These are phyloP conservation scores for Pangasius krempfi DNA, from an alignment of 2,797 vertebrate genomes.

Conservation along the genomic window DNA sequence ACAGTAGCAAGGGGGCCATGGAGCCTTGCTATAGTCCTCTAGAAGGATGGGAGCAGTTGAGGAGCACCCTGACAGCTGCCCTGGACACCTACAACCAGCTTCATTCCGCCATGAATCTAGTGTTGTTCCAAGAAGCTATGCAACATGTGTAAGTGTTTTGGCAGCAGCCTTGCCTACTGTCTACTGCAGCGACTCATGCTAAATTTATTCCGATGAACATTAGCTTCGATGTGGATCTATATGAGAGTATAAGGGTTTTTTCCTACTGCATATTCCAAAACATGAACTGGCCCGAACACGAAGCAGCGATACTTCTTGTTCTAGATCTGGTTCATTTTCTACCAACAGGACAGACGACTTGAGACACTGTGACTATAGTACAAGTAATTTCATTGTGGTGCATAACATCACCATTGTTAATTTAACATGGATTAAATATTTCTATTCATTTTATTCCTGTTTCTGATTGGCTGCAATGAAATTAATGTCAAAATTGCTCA, in stretches of 20 bases:
- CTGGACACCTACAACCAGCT: constrained; percentile 81
- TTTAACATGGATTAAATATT: not conserved
- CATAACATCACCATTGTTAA: not conserved
- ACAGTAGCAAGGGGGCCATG: constrained; percentile 70
- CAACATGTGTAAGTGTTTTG: constrained; percentile 77
- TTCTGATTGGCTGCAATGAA: not conserved
- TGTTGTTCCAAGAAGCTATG: constrained; percentile 82
- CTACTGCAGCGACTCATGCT: not conserved
- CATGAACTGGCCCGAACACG: not conserved
- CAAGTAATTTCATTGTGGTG: not conserved
- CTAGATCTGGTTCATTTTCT: not conserved
- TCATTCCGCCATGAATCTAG: constrained; percentile 77
- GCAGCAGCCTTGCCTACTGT: not conserved
- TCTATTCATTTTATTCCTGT: not conserved
- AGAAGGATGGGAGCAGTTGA: constrained; percentile 76
- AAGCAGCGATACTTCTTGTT: not conserved
- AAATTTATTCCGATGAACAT: not conserved
- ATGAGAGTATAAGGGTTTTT: not conserved
- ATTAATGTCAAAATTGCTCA: not conserved
- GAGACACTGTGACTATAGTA: not conserved
- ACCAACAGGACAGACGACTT: not conserved
- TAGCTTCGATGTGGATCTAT: not conserved
- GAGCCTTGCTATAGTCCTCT: constrained; percentile 73
- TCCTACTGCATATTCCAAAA: not conserved
- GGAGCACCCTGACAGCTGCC: constrained; percentile 70